Conservation (phyloP, 2,113 vertebrate genomes). For the Anhinga rufa region DNA sequence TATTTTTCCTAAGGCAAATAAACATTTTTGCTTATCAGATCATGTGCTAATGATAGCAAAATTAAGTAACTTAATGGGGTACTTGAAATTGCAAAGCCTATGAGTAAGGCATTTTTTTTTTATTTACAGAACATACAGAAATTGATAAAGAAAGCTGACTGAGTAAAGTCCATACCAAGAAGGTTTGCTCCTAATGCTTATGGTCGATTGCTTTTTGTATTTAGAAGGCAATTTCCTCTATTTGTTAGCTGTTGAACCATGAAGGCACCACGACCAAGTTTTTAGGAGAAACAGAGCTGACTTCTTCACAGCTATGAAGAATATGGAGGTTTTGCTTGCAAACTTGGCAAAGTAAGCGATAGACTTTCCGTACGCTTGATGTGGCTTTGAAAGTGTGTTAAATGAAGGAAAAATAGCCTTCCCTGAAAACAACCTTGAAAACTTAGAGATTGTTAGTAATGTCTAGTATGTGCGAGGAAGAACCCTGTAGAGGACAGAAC, state of each 20-base stretch:
- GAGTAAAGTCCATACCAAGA: background rate
- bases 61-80: slow-evolving; percentile 61
- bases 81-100: slow-evolving; percentile 70
- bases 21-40: slow-evolving; percentile 84
- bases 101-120: background rate
- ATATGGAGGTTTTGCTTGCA: background rate
- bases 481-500: background rate
- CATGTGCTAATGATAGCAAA: slow-evolving; percentile 66
- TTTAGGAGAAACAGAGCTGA: background rate
- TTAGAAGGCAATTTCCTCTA: background rate
- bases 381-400: background rate
- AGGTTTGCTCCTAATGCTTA: background rate
- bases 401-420: background rate
- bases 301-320: background rate
- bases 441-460: background rate
- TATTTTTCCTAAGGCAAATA: slow-evolving; percentile 74
- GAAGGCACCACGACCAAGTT: background rate
- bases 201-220: background rate
- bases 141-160: background rate
- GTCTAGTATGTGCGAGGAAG: background rate
- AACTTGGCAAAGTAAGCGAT: background rate
- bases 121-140: background rate
- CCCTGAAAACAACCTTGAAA: background rate
- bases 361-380: background rate
- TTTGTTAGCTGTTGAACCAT: background rate